Evolutionary conservation across 1,140 invertebrate genomes (phyloP).

Genomic region (Aphaenogaster ashmeadi): DNA sequence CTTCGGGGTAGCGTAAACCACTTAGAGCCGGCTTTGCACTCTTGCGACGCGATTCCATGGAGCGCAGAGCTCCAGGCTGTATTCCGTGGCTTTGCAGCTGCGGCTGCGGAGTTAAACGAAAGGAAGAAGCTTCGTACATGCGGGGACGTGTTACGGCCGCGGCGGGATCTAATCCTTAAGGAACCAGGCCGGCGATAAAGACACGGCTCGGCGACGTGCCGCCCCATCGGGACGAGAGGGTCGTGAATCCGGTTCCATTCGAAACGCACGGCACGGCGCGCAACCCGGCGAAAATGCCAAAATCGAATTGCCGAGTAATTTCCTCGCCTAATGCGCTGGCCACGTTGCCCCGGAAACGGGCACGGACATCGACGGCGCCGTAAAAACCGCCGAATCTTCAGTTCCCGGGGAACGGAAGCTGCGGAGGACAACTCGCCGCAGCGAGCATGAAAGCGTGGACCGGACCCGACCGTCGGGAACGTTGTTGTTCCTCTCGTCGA

Average conservation of each 20-base stretch:
- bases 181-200: slow-evolving; percentile 28
- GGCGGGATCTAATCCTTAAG: slow-evolving; percentile 44
- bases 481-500: slow-evolving; percentile 32
- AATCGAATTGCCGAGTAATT: slow-evolving; percentile 80
- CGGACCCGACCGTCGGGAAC: not conserved
- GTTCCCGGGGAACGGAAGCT: not conserved
- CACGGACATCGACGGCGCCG: slow-evolving; percentile 47
- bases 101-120: slow-evolving; percentile 29
- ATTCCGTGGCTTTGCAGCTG: slow-evolving; percentile 38
- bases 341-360: slow-evolving; percentile 69
- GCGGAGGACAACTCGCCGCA: slow-evolving; percentile 4
- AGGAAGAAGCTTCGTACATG: slow-evolving; percentile 8
- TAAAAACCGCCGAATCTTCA: slow-evolving; percentile 66
- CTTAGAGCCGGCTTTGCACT: slow-evolving; percentile 47
- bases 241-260: slow-evolving; percentile 30
- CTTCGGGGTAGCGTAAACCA: slow-evolving; percentile 27
- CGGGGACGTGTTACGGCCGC: slow-evolving; percentile 30
- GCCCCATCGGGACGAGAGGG: not conserved
- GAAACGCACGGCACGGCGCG: not conserved
- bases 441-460: not conserved
- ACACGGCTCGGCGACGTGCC: not conserved
- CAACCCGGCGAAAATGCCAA: slow-evolving; percentile 70
- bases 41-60: slow-evolving; percentile 14
- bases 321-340: slow-evolving; percentile 77
- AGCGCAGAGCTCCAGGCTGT: slow-evolving; percentile 8